These are phyloP conservation scores for Pachyrhynchus sulphureomaculatus DNA, from an alignment of 1,140 invertebrate genomes.

Conservation along the genomic window DNA sequence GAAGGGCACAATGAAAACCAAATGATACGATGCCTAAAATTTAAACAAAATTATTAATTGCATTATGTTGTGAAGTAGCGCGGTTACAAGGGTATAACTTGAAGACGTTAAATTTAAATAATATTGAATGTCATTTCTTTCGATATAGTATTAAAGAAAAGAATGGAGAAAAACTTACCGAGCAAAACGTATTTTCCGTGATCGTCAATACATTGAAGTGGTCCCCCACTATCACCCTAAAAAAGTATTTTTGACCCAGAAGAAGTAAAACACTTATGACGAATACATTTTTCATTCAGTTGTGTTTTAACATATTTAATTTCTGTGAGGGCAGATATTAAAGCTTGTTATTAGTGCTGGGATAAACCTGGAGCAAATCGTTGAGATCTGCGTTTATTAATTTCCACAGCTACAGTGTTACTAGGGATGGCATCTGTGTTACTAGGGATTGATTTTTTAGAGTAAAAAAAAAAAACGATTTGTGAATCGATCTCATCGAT, in stretches of 20 bases:
- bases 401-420: neutral
- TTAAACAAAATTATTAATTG: neutral
- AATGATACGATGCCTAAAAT: constrained; percentile 65
- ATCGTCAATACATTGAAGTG: constrained; percentile 35
- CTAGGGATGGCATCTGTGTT: neutral
- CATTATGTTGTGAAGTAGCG: no score
- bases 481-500: neutral
- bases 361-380: no score
- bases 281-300: neutral
- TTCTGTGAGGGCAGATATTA: no score
- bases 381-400: neutral
- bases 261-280: neutral
- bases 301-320: neutral
- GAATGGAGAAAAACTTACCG: constrained; percentile 22
- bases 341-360: no score
- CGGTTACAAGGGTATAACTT: no score
- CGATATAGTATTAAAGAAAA: no score
- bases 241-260: constrained; percentile 3
- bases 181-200: constrained; percentile 38
- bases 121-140: neutral
- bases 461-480: neutral
- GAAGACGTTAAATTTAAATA: neutral
- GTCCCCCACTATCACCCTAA: constrained; percentile 48
- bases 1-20: constrained; percentile 59
- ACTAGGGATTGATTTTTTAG: neutral